These are phyloP conservation scores for Sitobion miscanthi DNA, from an alignment of 1,140 invertebrate genomes.

Conservation along the genomic window DNA sequence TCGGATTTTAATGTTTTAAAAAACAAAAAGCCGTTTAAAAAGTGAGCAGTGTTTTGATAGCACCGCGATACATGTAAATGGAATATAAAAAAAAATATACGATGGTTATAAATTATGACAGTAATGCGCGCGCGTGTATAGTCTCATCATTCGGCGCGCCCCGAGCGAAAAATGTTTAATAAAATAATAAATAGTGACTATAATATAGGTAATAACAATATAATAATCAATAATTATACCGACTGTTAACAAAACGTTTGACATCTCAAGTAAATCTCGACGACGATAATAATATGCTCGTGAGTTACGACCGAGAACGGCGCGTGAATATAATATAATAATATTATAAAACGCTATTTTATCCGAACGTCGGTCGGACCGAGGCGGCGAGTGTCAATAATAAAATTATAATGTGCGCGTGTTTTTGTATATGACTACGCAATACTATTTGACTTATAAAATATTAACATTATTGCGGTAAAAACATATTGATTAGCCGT, in stretches of 20 bases:
- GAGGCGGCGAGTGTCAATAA: not conserved
- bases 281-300: not conserved
- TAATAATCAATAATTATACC: constrained; percentile 21
- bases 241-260: constrained; percentile 22
- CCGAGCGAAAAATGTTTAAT: constrained; percentile 1
- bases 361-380: not conserved
- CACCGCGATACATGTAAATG: not conserved
- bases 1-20: not conserved
- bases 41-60: not conserved
- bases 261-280: constrained; percentile 24
- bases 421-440: not conserved
- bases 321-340: not conserved
- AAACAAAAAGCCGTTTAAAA: constrained; percentile 19
- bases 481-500: not conserved
- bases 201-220: constrained; percentile 13
- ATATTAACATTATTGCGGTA: not conserved
- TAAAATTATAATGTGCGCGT: not conserved
- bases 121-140: not conserved
- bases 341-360: not conserved
- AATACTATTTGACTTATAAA: not conserved
- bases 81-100: constrained; percentile 18
- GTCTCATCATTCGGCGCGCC: not conserved
- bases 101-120: constrained; percentile 10
- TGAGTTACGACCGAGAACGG: not conserved
- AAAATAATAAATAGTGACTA: not conserved